Evolutionary conservation across 2,113 vertebrate species (phyloP), one percentile per base, ranked within the genome.

Genomic region (Diglossa brunneiventris): DNA sequence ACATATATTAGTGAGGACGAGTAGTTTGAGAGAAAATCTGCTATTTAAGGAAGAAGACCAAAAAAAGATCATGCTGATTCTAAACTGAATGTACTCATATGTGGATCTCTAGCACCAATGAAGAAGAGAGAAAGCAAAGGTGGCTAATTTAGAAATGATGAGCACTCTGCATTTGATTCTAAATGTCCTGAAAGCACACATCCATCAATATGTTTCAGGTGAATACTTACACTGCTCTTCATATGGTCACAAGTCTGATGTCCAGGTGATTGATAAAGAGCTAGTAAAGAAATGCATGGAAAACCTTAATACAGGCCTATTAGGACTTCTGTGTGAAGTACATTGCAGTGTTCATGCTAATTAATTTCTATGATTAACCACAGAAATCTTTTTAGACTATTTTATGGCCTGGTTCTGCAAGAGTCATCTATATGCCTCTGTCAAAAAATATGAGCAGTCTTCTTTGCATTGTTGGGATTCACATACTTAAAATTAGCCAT

Each of bases 401-500:
- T 92, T 92, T 73, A 55, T 22, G 30, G 31, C 63, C 78, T 94
- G 42, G 20, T 89, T 62, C 67, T 83, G 42, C 50, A 92, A 83
- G 63, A 69, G 16, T 87, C 89, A 39, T 79, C 56, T 80, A 6
- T 46, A 63, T 24, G 35, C 50, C 37, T 67, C n/a, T 28, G 47
- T 95, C 58, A 52, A 77, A 95, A 95, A 88, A 67, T 83, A 88
- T 67, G 79, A 94, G 75, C 76, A 87, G 79, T 89, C 88, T 86
- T 89, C n/a, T 92, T 86, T 68, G 80, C 52, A 72, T 68, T 44
- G 39, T 86, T 81, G 90, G 64, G 49, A 75, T 90, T 90, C 76
- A 68, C n/a, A 49, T 41, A 74, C 28, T 87, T 90, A 94, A 95
- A 95, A 97, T 95, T 76, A 96, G 67, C 70, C 46, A 69, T 18